Evolutionary conservation across 1,140 invertebrate genomes (phyloP).

Genomic region (Danaus plexippus): DNA sequence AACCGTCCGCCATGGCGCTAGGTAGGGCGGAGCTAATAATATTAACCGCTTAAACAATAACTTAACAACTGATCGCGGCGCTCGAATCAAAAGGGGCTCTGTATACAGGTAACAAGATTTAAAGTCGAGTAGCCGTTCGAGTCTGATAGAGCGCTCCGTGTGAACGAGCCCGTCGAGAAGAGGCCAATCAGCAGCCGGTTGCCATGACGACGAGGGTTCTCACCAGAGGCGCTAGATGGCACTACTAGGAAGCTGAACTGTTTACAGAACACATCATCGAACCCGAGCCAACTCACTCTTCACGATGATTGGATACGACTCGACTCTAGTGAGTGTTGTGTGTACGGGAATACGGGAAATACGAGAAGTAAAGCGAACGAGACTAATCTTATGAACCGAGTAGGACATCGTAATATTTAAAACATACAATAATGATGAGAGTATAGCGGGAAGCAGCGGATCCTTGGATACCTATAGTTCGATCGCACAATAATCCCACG

Average conservation of each 20-base stretch:
- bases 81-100: slow-evolving; percentile 16
- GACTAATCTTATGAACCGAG: too few relatives aligned
- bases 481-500: slow-evolving; percentile 61
- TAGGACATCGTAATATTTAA: too few relatives aligned
- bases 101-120: slow-evolving; percentile 25
- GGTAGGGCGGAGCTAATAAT: slow-evolving; percentile 61
- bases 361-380: too few relatives aligned
- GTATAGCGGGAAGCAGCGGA: neutral
- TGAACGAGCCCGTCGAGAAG: slow-evolving; percentile 27
- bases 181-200: slow-evolving; percentile 64
- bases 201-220: slow-evolving; percentile 42
- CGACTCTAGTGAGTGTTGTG: too few relatives aligned
- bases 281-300: slow-evolving; percentile 1
- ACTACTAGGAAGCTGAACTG: slow-evolving; percentile 16
- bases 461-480: slow-evolving; percentile 12
- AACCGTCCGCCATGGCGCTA: slow-evolving; percentile 55
- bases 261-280: slow-evolving; percentile 16
- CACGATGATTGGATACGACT: slow-evolving; percentile 4
- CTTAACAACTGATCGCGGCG: slow-evolving; percentile 22
- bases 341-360: too few relatives aligned
- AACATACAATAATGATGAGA: neutral
- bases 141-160: slow-evolving; percentile 35
- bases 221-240: slow-evolving; percentile 44
- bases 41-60: slow-evolving; percentile 21
- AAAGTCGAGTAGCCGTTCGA: slow-evolving; percentile 32